These are phyloP conservation scores for Ectropis crepuscularia DNA, from an alignment of 2,888 invertebrate genomes.

Conservation along the genomic window DNA sequence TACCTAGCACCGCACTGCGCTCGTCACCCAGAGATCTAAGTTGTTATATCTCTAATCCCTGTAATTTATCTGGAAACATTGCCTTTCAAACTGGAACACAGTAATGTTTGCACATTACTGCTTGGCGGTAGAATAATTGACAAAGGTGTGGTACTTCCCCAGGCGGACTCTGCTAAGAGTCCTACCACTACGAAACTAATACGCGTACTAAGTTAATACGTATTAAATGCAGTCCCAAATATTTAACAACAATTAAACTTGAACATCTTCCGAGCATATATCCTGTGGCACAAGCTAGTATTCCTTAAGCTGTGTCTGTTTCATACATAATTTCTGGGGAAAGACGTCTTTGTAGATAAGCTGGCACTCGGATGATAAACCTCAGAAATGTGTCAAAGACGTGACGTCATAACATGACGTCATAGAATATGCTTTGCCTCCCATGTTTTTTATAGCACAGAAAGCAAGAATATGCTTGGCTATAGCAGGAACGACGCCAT, in stretches of 20 bases:
- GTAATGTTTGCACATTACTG: too few relatives aligned
- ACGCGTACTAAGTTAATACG: too few relatives aligned
- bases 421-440: constrained; percentile 21
- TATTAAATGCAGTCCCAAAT: too few relatives aligned
- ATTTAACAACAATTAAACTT: background rate
- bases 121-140: too few relatives aligned
- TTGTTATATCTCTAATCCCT: too few relatives aligned
- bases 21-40: too few relatives aligned
- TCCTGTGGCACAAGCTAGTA: constrained; percentile 11
- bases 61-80: too few relatives aligned
- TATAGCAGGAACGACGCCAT: constrained; percentile 14
- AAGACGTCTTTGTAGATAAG: constrained; percentile 28
- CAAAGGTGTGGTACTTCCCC: too few relatives aligned
- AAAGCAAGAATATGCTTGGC: constrained; percentile 16
- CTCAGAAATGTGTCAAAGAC: constrained; percentile 38
- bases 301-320: constrained; percentile 22
- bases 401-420: constrained; percentile 20
- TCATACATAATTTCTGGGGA: constrained; percentile 25
- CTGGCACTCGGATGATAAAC: constrained; percentile 30
- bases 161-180: too few relatives aligned
- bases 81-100: too few relatives aligned
- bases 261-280: background rate
- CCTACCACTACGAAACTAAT: too few relatives aligned
- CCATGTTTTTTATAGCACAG: constrained; percentile 17
- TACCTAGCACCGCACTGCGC: too few relatives aligned